Conservation (phyloP, 1,140 invertebrate genomes). For the Agrypnia vestita region DNA sequence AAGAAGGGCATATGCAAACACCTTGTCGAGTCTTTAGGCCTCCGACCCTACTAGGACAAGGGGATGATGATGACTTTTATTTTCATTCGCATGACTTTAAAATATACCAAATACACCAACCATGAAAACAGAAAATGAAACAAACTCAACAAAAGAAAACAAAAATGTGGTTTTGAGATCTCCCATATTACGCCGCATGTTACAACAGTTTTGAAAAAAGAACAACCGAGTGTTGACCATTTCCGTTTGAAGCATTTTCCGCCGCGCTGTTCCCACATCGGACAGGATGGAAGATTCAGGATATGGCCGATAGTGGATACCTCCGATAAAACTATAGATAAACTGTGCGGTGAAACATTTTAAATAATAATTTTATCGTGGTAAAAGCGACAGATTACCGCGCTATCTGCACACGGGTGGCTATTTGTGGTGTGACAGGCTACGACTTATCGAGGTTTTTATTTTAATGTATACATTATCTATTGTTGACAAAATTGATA, state of each 20-base stretch:
- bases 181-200: background rate
- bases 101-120: too few relatives aligned
- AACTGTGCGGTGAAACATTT: conserved; percentile 29
- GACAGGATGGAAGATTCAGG: conserved; percentile 55
- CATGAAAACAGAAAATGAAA: too few relatives aligned
- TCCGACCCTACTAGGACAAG: too few relatives aligned
- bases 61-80: too few relatives aligned
- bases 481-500: too few relatives aligned
- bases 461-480: too few relatives aligned
- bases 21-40: too few relatives aligned
- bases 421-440: conserved; percentile 12
- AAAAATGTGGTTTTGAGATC: background rate
- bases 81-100: too few relatives aligned
- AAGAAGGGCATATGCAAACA: too few relatives aligned
- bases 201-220: background rate
- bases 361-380: conserved; percentile 44
- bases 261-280: conserved; percentile 17
- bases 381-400: conserved; percentile 15
- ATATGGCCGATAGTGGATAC: conserved; percentile 56
- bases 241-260: conserved; percentile 31
- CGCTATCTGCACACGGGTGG: conserved; percentile 13
- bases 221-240: conserved; percentile 22
- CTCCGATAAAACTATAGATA: conserved; percentile 43
- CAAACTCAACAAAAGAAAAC: too few relatives aligned
- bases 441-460: too few relatives aligned